Conservation (phyloP, 2,113 vertebrate genomes). For the Amphilophus citrinellus region DNA sequence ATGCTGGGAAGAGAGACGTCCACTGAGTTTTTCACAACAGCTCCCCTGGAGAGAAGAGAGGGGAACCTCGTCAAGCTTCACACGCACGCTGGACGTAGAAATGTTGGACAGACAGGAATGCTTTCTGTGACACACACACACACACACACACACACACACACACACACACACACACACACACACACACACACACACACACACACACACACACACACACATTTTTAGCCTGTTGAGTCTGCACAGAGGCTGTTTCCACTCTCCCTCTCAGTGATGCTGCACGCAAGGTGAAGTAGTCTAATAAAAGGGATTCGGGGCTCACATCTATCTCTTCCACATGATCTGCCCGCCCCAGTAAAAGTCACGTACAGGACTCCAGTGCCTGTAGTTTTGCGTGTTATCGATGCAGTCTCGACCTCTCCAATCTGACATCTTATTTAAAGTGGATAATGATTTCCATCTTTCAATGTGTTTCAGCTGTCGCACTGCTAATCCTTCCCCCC, state of each 20-base stretch:
- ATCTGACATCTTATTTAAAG: conserved; percentile 75
- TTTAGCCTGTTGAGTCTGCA: conserved; percentile 66
- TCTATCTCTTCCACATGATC: conserved; percentile 84
- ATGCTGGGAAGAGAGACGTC: conserved; percentile 73
- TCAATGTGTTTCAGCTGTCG: conserved; percentile 59
- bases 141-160: neutral
- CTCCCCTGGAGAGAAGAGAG: conserved; percentile 59
- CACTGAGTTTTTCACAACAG: conserved; percentile 66
- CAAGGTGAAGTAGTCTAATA: conserved; percentile 65
- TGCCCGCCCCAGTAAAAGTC: conserved; percentile 72
- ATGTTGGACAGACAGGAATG: conserved; percentile 28
- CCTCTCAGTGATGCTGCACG: conserved; percentile 60
- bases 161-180: neutral
- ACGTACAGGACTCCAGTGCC: conserved; percentile 49
- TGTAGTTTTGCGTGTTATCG: conserved; percentile 57
- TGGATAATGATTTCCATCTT: conserved; percentile 75
- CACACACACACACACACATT: neutral
- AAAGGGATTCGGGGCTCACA: conserved; percentile 70
- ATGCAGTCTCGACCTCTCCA: conserved; percentile 63
- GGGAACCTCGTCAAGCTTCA: conserved; percentile 47
- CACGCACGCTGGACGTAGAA: conserved; percentile 50
- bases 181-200: neutral
- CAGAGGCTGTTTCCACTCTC: conserved; percentile 56
- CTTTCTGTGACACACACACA: conserved; percentile 3
- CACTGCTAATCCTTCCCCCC: conserved; percentile 34